Evolutionary conservation across 2,888 invertebrate species (phyloP).

Genomic region (Acanthosepion pharaonis): DNA sequence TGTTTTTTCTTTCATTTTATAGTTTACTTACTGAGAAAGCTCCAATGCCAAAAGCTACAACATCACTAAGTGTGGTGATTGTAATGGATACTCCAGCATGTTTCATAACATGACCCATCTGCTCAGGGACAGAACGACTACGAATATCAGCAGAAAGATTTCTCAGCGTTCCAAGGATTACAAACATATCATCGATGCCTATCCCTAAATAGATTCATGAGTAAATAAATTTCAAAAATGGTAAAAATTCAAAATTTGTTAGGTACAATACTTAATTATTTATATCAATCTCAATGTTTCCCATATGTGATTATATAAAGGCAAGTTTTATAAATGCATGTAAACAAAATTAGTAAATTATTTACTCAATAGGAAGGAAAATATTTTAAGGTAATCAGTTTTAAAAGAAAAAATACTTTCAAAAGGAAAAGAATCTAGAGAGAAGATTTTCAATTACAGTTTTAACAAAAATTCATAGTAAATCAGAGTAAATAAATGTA

Average conservation of each 20-base stretch:
- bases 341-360: no score
- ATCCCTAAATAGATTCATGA: conserved; percentile 60
- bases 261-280: background rate
- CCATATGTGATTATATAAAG: background rate
- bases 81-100: conserved; percentile 89
- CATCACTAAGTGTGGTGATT: conserved; percentile 87
- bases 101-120: conserved; percentile 57
- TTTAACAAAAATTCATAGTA: no score
- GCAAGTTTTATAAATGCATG: background rate
- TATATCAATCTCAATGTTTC: background rate
- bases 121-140: conserved; percentile 56
- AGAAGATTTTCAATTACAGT: no score
- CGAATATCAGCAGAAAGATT: conserved; percentile 57
- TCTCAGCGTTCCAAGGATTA: conserved; percentile 79
- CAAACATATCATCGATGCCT: conserved; percentile 88
- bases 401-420: background rate
- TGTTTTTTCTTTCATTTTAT: background rate
- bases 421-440: no score
- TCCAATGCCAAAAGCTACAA: conserved; percentile 86
- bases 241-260: background rate
- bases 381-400: background rate
- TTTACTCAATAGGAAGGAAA: background rate
- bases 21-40: conserved; percentile 81
- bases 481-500: no score
- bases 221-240: background rate